phyloP scores from a whole-genome alignment of 2,888 invertebrate species.

The Eulithis prunata region DNA sequence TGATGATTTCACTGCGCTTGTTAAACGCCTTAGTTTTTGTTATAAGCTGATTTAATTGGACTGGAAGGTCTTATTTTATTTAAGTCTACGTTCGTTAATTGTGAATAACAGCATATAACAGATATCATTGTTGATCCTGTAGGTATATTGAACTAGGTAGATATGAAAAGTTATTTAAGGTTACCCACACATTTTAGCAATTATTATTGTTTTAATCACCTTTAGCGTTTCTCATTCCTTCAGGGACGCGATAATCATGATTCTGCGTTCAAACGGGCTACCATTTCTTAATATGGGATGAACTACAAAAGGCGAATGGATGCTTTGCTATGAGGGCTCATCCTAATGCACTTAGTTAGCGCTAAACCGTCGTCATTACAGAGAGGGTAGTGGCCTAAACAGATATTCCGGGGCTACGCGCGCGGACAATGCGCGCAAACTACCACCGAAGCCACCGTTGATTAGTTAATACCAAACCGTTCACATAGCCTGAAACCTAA shows the following conservation, averaged over 20 bases:
- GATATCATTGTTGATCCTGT: no score
- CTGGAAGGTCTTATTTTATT: constrained; percentile 11
- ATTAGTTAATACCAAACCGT: constrained; percentile 81
- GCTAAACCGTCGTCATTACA: constrained; percentile 75
- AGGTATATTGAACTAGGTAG: no score
- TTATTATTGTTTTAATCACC: not conserved
- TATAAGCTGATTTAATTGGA: constrained; percentile 23
- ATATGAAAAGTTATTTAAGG: no score
- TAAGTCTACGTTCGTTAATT: not conserved
- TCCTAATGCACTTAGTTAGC: constrained; percentile 70
- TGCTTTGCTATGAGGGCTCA: constrained; percentile 35
- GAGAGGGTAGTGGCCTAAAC: constrained; percentile 81
- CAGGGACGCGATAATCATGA: not conserved
- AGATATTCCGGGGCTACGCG: constrained; percentile 82
- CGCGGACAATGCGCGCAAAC: constrained; percentile 81
- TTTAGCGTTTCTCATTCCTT: not conserved
- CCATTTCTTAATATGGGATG: not conserved
- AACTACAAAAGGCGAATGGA: not conserved
- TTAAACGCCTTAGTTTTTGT: constrained; percentile 25
- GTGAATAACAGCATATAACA: no score
- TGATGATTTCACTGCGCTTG: constrained; percentile 62
- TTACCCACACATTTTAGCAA: no score
- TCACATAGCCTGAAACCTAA: constrained; percentile 70
- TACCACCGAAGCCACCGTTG: constrained; percentile 80
- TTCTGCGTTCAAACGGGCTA: not conserved